phyloP scores from a whole-genome alignment of 2,797 vertebrate genomes.

The Rhinogobio ventralis region DNA sequence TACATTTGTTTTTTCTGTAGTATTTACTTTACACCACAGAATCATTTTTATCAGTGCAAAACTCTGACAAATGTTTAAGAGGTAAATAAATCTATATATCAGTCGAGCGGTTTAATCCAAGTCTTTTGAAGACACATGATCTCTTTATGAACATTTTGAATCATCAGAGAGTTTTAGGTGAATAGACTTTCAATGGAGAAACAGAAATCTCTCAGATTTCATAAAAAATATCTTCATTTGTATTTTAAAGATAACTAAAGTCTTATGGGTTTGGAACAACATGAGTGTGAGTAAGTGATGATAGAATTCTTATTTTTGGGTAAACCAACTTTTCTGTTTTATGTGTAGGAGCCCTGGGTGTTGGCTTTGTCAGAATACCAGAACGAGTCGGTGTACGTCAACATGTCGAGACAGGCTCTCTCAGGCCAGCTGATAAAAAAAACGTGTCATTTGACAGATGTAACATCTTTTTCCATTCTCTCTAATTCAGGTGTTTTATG shows the following conservation, averaged over 20 bases:
- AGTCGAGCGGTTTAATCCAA: not conserved
- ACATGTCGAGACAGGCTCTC: constrained; percentile 73
- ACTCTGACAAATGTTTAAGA: not conserved
- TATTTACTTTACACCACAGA: too few relatives aligned
- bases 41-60: not conserved
- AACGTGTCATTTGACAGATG: constrained; percentile 40
- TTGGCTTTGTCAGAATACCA: constrained; percentile 70
- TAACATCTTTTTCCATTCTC: not conserved
- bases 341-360: constrained; percentile 70
- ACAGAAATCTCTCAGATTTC: not conserved
- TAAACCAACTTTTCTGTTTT: constrained; percentile 10
- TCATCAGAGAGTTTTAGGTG: not conserved
- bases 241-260: not conserved
- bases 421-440: constrained; percentile 57
- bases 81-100: not conserved
- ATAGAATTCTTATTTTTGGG: not conserved
- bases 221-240: not conserved
- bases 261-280: not conserved
- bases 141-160: not conserved
- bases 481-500: not conserved
- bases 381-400: constrained; percentile 55
- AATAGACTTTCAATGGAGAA: not conserved
- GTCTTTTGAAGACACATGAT: not conserved
- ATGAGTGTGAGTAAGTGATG: not conserved
- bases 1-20: too few relatives aligned